Base-by-base conservation (phyloP, 2,113 vertebrate genomes). In the Neomonachus schauinslandi region DNA sequence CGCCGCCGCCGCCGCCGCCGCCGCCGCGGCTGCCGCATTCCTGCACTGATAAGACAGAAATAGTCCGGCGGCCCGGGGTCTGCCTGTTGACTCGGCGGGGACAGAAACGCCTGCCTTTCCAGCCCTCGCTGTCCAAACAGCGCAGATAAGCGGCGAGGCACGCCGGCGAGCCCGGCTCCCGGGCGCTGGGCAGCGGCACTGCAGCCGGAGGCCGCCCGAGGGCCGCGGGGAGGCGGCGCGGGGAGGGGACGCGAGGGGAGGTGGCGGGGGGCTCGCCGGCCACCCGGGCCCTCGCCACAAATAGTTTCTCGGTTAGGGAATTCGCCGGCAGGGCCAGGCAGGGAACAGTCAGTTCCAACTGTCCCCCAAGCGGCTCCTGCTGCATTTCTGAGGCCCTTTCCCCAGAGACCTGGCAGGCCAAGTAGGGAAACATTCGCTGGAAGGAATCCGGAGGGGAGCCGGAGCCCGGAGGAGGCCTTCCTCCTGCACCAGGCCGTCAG, bases 41-140 rank as follows among this genome's bases (percentile, higher is more conserved):
- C 99, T 99, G 99, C 99, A 98, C 99, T 99, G 99, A 99, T 99
- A 99, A 99, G 99, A 98, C 99, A 98, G 99, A 99, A 98, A 99
- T 98, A 98, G 98, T 94, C 98, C 97, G 97, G 99, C 99, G 98
- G 98, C 98, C 98, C 88, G 98, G 98, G 98, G 97, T 98, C 98
- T 98, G 98, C 98, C 98, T 98, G 99, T 98, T 98, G 98, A 97
- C 99, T 98, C 98, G 97, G 98, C 98, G 96, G 98, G 98, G 98
- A 98, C 98, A 96, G 98, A 98, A 98, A 98, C 98, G 98, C 99
- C 98, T 96, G 98, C 98, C 92, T 97, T 98, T 96, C 98, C 97
- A 95, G 94, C 98, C 98, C 98, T 96, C 98, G 97, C 98, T 95
- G 97, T 96, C 98, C 98, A 98, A 97, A 97, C 98, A 96, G 98